phyloP scores from a whole-genome alignment of 2,888 invertebrate species.

The Pachymerium ferrugineum region DNA sequence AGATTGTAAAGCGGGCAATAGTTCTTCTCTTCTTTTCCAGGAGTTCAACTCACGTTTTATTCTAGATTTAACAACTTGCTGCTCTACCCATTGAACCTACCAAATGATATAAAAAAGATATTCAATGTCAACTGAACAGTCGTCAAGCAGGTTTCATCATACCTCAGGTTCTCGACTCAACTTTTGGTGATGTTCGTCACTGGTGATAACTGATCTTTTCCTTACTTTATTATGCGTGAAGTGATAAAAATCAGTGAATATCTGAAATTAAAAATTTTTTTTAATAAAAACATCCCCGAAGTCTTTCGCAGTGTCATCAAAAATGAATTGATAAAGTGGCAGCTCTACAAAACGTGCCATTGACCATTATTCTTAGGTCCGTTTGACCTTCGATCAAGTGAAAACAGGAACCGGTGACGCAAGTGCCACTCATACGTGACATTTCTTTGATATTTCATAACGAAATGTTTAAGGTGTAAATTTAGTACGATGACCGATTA shows the following conservation, averaged over 20 bases:
- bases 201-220: conserved; percentile 68
- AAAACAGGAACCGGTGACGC: not conserved
- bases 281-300: not conserved
- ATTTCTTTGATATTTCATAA: too few relatives aligned
- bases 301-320: not conserved
- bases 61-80: conserved; percentile 71
- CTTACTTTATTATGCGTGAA: conserved; percentile 72
- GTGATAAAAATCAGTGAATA: conserved; percentile 78
- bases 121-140: conserved; percentile 30
- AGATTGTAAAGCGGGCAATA: conserved; percentile 42
- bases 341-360: not conserved
- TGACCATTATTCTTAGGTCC: not conserved
- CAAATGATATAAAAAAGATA: conserved; percentile 35
- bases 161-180: conserved; percentile 70
- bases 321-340: not conserved
- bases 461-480: too few relatives aligned
- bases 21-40: not conserved
- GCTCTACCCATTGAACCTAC: conserved; percentile 65
- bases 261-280: conserved; percentile 57
- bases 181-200: conserved; percentile 62
- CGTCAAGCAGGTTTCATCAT: conserved; percentile 42
- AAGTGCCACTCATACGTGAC: too few relatives aligned
- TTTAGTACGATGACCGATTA: too few relatives aligned
- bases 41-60: conserved; percentile 69
- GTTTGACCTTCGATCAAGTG: not conserved